These are phyloP conservation scores for Phocoena sinus DNA, from an alignment of 2,113 vertebrate genomes.

Conservation along the genomic window DNA sequence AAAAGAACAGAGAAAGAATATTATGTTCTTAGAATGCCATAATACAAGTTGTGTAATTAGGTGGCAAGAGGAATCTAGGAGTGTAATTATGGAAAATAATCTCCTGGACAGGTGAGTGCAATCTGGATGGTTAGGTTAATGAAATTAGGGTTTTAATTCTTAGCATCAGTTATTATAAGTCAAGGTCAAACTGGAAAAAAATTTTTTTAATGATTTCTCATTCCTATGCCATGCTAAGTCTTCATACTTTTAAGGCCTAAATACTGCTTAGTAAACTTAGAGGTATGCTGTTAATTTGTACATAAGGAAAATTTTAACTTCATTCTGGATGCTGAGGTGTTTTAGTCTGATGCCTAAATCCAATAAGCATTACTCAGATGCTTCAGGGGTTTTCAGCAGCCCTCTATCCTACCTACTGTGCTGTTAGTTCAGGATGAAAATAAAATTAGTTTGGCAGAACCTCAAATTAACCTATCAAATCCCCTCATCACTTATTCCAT, in stretches of 20 bases:
- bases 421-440: not conserved
- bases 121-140: not conserved
- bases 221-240: not conserved
- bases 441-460: not conserved
- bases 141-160: not conserved
- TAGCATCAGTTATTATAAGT: not conserved
- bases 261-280: not conserved
- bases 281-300: not conserved
- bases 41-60: not conserved
- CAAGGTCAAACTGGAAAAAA: not conserved
- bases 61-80: not conserved
- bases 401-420: not conserved
- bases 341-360: not conserved
- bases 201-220: not conserved
- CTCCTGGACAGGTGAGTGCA: not conserved
- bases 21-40: not conserved
- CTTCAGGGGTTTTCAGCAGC: not conserved
- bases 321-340: not conserved
- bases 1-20: not conserved
- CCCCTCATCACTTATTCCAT: not conserved
- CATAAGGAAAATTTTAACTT: not conserved
- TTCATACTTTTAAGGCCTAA: not conserved
- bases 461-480: not conserved
- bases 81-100: constrained; percentile 20
- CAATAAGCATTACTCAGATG: not conserved